Base-by-base conservation (phyloP, 2,797 vertebrate species). In the Bradypodion ventrale region DNA sequence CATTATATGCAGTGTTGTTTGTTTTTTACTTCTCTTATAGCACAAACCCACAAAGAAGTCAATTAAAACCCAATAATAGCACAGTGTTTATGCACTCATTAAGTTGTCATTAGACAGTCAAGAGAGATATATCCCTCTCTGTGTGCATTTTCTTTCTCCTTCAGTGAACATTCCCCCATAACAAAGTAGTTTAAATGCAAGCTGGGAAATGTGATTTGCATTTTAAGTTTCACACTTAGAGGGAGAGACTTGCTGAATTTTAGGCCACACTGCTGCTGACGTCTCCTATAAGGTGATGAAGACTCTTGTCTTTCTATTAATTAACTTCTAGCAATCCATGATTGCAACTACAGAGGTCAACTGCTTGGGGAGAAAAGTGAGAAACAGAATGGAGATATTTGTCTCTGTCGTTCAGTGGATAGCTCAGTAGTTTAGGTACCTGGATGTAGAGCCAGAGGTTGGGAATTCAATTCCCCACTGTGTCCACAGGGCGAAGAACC, bases 41-140 rank as follows among this genome's bases (percentile, higher is more conserved):
- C 75, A 87, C 69, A 83, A 89, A 90, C 69, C 59, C 74, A 82
- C 77, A 84, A 76, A 90, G 91, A 87, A 89, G 46, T 78, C 82
- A 91, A 94, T 93, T 94, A 93, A 92, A 93, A 93, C 92, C 86
- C 92, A 85, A 83, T 92, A 92, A 92, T 1, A 42, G 42, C 78
- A 82, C 82, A 32, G 84, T 80, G 84, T 83, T 93, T 85, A 92
- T 89, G 87, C 73, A 83, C 86, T 93, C 91, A 92, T 93, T 92
- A 94, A 90, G 89, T 37, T 89, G 80, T 92, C 89, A 92, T 93
- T 92, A 93, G 77, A 79, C 75, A 91, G 89, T 66, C 87, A 90
- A 89, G 89, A 91, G 91, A 80, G 75, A 83, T 86, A 85, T 85
- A 40, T 79, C 44, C 89, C 82, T 86, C 85, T 92, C 83, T 78